Evolutionary conservation across 2,888 invertebrate species (phyloP).

Genomic region (Meiosimyza decipiens): DNA sequence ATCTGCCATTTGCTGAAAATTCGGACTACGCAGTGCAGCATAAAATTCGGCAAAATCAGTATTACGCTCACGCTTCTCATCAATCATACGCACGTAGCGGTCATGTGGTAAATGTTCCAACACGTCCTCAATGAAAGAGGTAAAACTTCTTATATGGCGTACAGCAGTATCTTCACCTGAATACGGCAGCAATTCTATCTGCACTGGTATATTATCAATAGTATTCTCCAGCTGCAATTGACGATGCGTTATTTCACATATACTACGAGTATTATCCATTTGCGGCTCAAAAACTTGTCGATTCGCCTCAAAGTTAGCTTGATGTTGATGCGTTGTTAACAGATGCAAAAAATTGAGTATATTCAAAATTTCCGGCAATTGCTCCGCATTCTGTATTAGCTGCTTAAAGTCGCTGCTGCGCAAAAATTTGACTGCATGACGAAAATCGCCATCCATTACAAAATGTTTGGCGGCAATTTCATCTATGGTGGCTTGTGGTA

Average conservation of each 20-base stretch:
- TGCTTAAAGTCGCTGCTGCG: slow-evolving; percentile 52
- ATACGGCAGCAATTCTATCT: slow-evolving; percentile 39
- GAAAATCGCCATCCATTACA: slow-evolving; percentile 54
- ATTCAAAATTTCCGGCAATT: slow-evolving; percentile 55
- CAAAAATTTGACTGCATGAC: slow-evolving; percentile 53
- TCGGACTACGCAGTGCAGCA: slow-evolving; percentile 51
- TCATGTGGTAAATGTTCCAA: slow-evolving; percentile 53
- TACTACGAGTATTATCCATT: background rate
- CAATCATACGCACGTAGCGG: slow-evolving; percentile 54
- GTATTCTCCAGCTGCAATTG: background rate
- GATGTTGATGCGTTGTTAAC: background rate
- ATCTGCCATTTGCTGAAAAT: slow-evolving; percentile 50
- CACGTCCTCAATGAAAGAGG: slow-evolving; percentile 53
- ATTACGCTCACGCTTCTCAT: slow-evolving; percentile 50
- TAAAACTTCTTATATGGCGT: slow-evolving; percentile 43
- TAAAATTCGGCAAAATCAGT: slow-evolving; percentile 55
- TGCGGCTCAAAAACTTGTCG: background rate
- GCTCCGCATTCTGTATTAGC: slow-evolving; percentile 48
- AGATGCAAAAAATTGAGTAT: slow-evolving; percentile 57
- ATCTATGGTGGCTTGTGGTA: slow-evolving; percentile 51
- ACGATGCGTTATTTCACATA: background rate
- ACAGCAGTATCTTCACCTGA: background rate
- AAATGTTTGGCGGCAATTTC: slow-evolving; percentile 54
- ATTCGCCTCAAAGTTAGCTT: too few species aligned
- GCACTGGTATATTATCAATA: background rate